Evolutionary conservation across 2,888 invertebrate genomes (phyloP).

Genomic region (Gymnosoma rotundatum): DNA sequence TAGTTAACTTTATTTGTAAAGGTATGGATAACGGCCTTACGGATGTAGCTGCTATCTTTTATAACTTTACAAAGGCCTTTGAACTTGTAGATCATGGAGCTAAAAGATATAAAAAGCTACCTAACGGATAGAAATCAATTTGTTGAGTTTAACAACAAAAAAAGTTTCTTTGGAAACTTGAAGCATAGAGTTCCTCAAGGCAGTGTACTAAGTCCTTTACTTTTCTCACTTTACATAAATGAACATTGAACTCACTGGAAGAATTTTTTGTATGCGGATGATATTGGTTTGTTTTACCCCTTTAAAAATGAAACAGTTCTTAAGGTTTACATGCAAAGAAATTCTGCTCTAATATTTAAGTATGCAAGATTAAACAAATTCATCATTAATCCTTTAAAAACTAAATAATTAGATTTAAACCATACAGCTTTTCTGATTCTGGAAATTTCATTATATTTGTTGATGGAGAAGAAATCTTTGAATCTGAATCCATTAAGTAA

Average conservation of each 20-base stretch:
- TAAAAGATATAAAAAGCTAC: not conserved
- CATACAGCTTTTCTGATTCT: not conserved
- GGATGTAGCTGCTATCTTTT: no score
- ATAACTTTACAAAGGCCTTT: not conserved
- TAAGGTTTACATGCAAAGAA: not conserved
- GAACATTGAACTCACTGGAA: not conserved
- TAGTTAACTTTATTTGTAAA: no score
- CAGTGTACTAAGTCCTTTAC: not conserved
- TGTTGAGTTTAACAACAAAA: not conserved
- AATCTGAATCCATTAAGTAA: not conserved
- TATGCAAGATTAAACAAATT: not conserved
- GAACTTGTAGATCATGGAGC: not conserved
- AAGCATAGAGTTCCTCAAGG: not conserved
- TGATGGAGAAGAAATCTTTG: not conserved
- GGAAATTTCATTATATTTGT: not conserved
- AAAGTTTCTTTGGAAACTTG: not conserved
- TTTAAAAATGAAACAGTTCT: slow-evolving; percentile 1
- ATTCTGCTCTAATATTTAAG: not conserved
- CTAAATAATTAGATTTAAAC: not conserved
- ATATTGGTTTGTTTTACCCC: not conserved
- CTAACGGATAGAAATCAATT: not conserved
- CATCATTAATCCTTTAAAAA: not conserved
- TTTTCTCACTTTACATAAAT: not conserved
- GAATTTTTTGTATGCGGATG: not conserved
- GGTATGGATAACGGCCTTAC: no score